Base-by-base conservation (phyloP, 2,888 invertebrate genomes). In the Ormyrus thymus region DNA sequence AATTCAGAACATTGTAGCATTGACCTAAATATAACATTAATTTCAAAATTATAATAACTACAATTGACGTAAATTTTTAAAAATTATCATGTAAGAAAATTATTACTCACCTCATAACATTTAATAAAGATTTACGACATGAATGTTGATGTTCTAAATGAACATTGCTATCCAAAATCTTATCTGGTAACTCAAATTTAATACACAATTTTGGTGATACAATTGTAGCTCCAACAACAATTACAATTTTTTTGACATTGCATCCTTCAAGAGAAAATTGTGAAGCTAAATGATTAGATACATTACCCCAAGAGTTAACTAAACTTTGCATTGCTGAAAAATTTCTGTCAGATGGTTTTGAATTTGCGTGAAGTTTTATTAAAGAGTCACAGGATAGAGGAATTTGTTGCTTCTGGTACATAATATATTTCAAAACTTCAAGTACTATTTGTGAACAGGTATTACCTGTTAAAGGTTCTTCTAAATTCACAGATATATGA, bases 331-430 rank as follows among this genome's bases (percentile, higher is more conserved):
- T 86, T 0, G 83, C 83, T 6, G 75, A 77, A 5, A 79, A 84
- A 73, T 87, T 88, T 72, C 85, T 86, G 70, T 89, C 87, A 0
- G 83, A 86, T 46, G 85, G 83, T 71, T 86, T 85, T n/a, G 85
- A 81, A 46, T 83, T 86, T 6, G 81, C 79, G 78, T 88, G 87
- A 7, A 86, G 82, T 64, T 86, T 86, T 7, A 84, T 79, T 29
- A 90, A 78, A 9, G 88, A 87, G 62, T 91, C 90, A 56, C 85
- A 90, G 0, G 90, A 84, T 75, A 90, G 87, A 3, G 91, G 90
- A 74, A 91, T 90, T 78, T 91, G 90, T 82, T 90, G 88, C 77
- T 90, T 91, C 48, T 90, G 89, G 79, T 89, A 90, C n/a, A 90
- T 84, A 53, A 91, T 84, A 81, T 90, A 90, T 71, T 91, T 90